These are phyloP conservation scores for Saguinus midas DNA, from an alignment of 2,113 vertebrate species.

Conservation along the genomic window DNA sequence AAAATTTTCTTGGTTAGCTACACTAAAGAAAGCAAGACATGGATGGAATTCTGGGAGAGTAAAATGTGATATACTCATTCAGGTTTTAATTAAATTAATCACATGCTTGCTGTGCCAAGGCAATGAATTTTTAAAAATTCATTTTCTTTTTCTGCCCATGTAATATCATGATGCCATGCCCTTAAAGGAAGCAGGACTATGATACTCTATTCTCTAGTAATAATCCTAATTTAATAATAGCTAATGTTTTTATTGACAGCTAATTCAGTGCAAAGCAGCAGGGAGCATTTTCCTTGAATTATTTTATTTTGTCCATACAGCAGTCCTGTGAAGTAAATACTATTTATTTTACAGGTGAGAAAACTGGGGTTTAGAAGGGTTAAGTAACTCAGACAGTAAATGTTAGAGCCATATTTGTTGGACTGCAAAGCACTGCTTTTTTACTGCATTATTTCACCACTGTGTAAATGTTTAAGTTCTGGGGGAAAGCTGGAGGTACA, in stretches of 20 bases:
- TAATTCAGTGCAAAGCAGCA: not conserved
- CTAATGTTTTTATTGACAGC: slow-evolving; percentile 16
- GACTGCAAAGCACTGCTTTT: not conserved
- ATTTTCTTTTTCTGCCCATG: not conserved
- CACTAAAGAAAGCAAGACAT: not conserved
- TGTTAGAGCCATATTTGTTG: not conserved
- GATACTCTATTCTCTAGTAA: not conserved
- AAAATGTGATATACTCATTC: not conserved
- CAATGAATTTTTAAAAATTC: not conserved
- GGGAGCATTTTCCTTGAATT: not conserved
- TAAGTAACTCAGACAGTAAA: not conserved
- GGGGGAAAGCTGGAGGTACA: not conserved
- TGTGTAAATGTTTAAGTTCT: not conserved
- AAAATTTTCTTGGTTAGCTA: slow-evolving; percentile 30
- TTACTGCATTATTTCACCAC: not conserved
- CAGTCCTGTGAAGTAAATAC: not conserved
- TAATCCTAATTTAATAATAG: slow-evolving; percentile 3
- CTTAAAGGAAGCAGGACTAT: not conserved
- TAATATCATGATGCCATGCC: not conserved
- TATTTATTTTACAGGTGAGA: slow-evolving; percentile 21
- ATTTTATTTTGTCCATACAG: not conserved
- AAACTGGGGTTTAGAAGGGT: slow-evolving; percentile 6
- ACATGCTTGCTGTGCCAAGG: not conserved
- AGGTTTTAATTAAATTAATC: slow-evolving; percentile 32
- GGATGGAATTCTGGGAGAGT: not conserved